Base-by-base conservation (phyloP, 30 jellyfish, hydroid and myxozoan genomes). In the Aurelia sp. region DNA sequence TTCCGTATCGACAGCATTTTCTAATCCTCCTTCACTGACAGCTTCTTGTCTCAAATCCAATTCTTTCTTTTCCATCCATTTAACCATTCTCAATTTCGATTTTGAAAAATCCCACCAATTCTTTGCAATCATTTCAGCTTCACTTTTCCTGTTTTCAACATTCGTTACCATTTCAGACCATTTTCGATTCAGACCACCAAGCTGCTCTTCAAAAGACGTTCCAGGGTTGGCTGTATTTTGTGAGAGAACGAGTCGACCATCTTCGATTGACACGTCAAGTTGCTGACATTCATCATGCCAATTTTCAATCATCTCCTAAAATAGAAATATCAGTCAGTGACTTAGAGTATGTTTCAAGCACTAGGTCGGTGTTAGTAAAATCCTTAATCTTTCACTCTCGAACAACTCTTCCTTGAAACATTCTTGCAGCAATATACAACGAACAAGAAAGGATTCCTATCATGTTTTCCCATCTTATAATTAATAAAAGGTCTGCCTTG, bases 51-150 rank as follows among this genome's bases (percentile, higher is more conserved):
- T 72, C 27, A 89, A 72, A 76, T 80, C 97, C 41, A 19, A n/a
- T 67, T 89, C 91, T 58, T 89, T 89, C 77, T 70, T 90, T 72
- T 89, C 89, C 97, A 89, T 81, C 97, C 97, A 89, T 74, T 81
- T 81, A 78, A 89, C 40, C 97, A 89, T 89, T 61, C 85, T 81
- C 38, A 75, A 31, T 57, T 87, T 92, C 61, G 97, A 87, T 21
- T 92, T 85, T 15, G 98, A 80, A 33, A 92, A 74, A 59, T 92
- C 97, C 95, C 96, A 92, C 98, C 98, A 92, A 33, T 92, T 82
- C 76, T 73, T 84, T 1, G 98, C 97, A 0, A 77, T 74, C 33
- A 13, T 59, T 67, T 92, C 97, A 18, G 92, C 96, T 41, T 87
- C 92, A 8, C 50, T 18, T 68, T 86, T 78, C 51, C 85, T 81